Evolutionary conservation across 2,113 vertebrate species (phyloP).

Genomic region (Perca schrenkii): DNA sequence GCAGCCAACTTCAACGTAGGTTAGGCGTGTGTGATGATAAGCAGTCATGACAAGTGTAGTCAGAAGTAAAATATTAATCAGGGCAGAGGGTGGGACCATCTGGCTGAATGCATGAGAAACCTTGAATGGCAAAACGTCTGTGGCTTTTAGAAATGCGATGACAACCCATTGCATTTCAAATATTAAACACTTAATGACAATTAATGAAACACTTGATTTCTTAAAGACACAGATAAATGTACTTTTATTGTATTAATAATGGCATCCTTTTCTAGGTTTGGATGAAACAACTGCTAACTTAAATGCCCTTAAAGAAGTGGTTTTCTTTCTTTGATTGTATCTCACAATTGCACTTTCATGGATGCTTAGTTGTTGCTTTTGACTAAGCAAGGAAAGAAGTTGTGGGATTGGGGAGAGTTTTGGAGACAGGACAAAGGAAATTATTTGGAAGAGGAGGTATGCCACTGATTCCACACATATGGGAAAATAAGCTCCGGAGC

Average conservation of each 20-base stretch:
- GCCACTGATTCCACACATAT: conserved; percentile 65
- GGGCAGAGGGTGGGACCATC: conserved; percentile 63
- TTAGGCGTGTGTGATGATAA: conserved; percentile 74
- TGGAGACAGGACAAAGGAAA: conserved; percentile 66
- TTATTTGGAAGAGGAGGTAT: conserved; percentile 60
- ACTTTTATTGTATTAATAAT: neutral
- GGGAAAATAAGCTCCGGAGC: conserved; percentile 49
- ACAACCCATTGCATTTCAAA: neutral
- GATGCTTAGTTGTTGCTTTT: conserved; percentile 25
- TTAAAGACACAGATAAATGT: neutral
- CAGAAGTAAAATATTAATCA: conserved; percentile 81
- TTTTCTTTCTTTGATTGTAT: neutral
- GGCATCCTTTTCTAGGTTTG: neutral
- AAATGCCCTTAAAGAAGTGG: neutral
- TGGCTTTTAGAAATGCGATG: neutral
- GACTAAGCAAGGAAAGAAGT: conserved; percentile 19
- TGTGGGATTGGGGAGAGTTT: conserved; percentile 22
- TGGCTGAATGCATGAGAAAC: conserved; percentile 63
- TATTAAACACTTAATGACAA: no score
- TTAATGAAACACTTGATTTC: neutral
- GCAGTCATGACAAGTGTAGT: conserved; percentile 72
- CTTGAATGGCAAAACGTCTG: conserved; percentile 19
- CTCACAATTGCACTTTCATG: conserved; percentile 14
- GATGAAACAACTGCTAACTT: neutral
- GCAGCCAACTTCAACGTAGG: conserved; percentile 69